Evolutionary conservation across 2,888 invertebrate genomes (phyloP).

Genomic region (Amblyteles armatorius): DNA sequence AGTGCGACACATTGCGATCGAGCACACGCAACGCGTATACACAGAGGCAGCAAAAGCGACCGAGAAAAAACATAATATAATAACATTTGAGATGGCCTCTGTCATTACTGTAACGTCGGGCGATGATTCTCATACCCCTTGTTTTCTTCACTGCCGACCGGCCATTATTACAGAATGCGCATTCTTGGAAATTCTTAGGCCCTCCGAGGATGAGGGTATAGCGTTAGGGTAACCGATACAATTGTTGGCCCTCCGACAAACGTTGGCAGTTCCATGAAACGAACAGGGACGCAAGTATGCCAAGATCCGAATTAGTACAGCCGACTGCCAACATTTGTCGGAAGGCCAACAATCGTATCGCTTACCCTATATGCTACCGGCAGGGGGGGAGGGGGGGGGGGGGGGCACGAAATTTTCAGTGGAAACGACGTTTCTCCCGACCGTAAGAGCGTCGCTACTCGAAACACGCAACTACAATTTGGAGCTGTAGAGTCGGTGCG

Average conservation of each 20-base stretch:
- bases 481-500: slow-evolving; percentile 63
- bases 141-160: slow-evolving; percentile 69
- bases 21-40: slow-evolving; percentile 79
- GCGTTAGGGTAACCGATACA: slow-evolving; percentile 12
- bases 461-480: slow-evolving; percentile 78
- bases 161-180: slow-evolving; percentile 74
- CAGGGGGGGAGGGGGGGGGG: slow-evolving; percentile 19
- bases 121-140: slow-evolving; percentile 63
- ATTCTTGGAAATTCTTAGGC: slow-evolving; percentile 76
- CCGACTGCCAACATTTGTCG: background rate
- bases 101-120: slow-evolving; percentile 76
- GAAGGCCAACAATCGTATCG: background rate
- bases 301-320: background rate
- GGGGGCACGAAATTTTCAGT: slow-evolving; percentile 71
- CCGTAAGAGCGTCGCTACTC: slow-evolving; percentile 39
- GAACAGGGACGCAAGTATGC: background rate
- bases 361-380: background rate
- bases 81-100: slow-evolving; percentile 70
- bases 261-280: background rate
- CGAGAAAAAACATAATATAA: slow-evolving; percentile 75
- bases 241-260: background rate
- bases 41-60: slow-evolving; percentile 8
- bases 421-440: slow-evolving; percentile 64
- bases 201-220: slow-evolving; percentile 49
- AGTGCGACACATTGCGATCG: slow-evolving; percentile 76